Evolutionary conservation across 1,140 invertebrate species (phyloP), one percentile per base, ranked within the genome.

Genomic region (Hestina assimilis): DNA sequence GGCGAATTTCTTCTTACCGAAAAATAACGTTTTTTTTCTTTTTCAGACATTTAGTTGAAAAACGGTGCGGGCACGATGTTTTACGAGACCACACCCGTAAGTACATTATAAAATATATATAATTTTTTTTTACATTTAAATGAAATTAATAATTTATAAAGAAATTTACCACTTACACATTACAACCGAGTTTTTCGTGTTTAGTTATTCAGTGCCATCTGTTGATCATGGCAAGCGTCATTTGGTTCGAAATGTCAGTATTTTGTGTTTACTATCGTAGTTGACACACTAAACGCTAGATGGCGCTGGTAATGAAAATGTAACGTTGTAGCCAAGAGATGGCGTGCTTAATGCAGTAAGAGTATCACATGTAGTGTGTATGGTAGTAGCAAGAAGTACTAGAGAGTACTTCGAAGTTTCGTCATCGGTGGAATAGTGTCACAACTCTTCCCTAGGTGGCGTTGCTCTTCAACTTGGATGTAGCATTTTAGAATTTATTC

Each of bases 11-110:
- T 43, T 40, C 38, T 52, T 43, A 47, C 51, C 42, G 62, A 64
- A 65, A 47, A 53, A 43, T 59, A 52, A 54, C n/a, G 47, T 59
- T 43, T 31, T 14, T 31, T 23, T 58, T 51, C 59, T 74, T 71
- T 69, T 65, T 51, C 80, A 86, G 83, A 86, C 80, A 64, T 74
- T 84, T 67, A 74, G 65, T 78, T 75, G 67, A 67, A 48, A 71
- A 59, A 53, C 53, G 47, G 58, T 62, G 47, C 55, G 58, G 58
- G 60, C 54, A 74, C 41, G 43, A 83, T 79, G 80, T 50, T 58
- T 41, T 60, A 63, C 64, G 57, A 74, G 59, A 77, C 67, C 63
- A 72, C 70, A 81, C 75, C 75, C 75, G 83, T 86, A 54, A 83
- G 80, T 85, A 77, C 52, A 51, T 41, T 31, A 17, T 40, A 21